Conservation (phyloP, 1,140 invertebrate genomes). For the Drosophila quadrilineata region DNA sequence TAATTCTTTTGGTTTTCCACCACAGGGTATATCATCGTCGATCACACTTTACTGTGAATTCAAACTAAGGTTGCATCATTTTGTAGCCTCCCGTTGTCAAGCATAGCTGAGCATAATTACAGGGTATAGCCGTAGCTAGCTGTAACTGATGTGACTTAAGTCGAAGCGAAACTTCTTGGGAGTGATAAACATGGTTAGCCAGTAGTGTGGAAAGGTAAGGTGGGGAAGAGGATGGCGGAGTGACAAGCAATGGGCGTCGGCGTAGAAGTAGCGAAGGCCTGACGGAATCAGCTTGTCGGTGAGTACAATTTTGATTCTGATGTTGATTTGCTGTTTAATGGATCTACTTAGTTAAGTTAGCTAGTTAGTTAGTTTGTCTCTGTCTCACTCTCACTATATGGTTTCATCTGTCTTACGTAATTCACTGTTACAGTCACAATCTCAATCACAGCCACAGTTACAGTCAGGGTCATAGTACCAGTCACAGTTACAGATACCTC, state of each 20-base stretch:
- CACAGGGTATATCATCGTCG: too few relatives aligned
- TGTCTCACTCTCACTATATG: neutral
- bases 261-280: constrained; percentile 27
- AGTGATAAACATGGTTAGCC: neutral
- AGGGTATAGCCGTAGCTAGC: too few relatives aligned
- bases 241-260: neutral
- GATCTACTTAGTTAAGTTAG: constrained; percentile 50
- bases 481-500: too few relatives aligned
- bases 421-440: constrained; percentile 3
- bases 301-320: constrained; percentile 32
- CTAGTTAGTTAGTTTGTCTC: constrained; percentile 26
- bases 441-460: neutral
- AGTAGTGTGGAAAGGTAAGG: neutral
- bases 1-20: too few relatives aligned
- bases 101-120: too few relatives aligned
- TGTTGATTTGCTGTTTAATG: constrained; percentile 48
- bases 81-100: too few relatives aligned
- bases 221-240: neutral
- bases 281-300: constrained; percentile 22
- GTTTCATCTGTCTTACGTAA: constrained; percentile 44
- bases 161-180: too few relatives aligned
- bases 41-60: too few relatives aligned
- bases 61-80: too few relatives aligned
- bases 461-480: neutral
- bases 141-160: too few relatives aligned